Evolutionary conservation across 30 jellyfish, hydroid and myxozoan species (phyloP).

Genomic region (Hydra vulgaris): DNA sequence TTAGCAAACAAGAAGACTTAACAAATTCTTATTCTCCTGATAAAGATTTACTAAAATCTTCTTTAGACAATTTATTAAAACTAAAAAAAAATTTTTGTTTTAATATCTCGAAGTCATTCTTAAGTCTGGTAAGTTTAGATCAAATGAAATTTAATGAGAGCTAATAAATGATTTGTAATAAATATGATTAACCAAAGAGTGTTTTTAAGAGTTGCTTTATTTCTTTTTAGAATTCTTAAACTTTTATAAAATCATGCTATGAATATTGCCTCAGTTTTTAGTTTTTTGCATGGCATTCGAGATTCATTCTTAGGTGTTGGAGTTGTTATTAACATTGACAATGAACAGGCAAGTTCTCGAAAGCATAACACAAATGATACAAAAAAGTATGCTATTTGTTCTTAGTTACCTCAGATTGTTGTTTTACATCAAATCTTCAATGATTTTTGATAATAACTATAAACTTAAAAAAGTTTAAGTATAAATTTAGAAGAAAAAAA

Average conservation of each 20-base stretch:
- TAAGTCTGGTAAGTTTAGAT: no score
- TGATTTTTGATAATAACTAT: no score
- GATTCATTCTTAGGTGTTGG: constrained; percentile 78
- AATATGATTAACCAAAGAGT: neutral
- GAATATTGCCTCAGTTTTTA: constrained; percentile 27
- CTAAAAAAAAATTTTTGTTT: no score
- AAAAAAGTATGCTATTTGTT: neutral
- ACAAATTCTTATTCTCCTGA: no score
- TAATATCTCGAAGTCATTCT: no score
- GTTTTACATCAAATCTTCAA: no score
- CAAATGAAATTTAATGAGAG: no score
- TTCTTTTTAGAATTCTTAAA: neutral
- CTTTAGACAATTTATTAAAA: no score
- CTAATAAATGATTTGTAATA: no score
- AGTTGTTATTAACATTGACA: constrained; percentile 52
- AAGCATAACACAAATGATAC: neutral
- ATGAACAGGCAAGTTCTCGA: constrained; percentile 10
- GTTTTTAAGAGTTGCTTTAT: neutral
- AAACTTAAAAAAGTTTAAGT: neutral
- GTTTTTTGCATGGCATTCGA: constrained; percentile 57
- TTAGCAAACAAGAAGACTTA: no score
- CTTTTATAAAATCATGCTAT: neutral
- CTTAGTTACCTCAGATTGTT: no score
- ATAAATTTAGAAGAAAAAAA: constrained; percentile 29
- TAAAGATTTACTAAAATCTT: no score